Evolutionary conservation across 2,888 invertebrate genomes (phyloP), one percentile per base, ranked within the genome.

Genomic region (Tupiocoris notatus): DNA sequence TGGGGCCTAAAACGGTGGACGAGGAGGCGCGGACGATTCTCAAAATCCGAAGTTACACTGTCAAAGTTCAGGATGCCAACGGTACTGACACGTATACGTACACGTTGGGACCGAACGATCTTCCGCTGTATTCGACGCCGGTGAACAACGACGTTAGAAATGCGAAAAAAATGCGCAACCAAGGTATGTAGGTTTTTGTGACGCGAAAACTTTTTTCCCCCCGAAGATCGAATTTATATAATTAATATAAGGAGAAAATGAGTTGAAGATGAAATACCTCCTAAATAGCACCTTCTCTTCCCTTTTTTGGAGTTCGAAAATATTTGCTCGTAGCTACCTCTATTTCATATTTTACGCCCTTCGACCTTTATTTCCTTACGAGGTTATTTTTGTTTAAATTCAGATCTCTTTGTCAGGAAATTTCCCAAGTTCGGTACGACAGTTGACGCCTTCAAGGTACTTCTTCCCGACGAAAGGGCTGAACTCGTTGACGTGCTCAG

Each of bases 381-480:
- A 39, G 39, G 12, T 39, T 3, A 39, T 39, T 39, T 39, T 39
- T 39, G 39, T 39, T 39, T 39, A 39, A 24, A 63, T 70, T 68
- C 22, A 57, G 22, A 20, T 57, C 17, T 24, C 59, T 70, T 17
- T 75, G 24, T 57, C 65, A 75, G 79, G 75, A 16, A 78, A 80
- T 59, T 80, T 71, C 57, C 76, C 75, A 12, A 77, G 79, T 12
- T 78, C 80, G 0, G 85, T 90, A 59, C 85, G 89, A 16, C 87
- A 85, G 82, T 81, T 90, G 3, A 87, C 88, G 0, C 85, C 86
- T 39, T 84, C 83, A 57, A 83, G 85, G 75, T 85, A 88, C 78
- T 91, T 88, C 83, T 91, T 91, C 81, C 91, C 91, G 1, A 86
- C 89, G 0, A 86, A 86, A 3, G 85, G 86, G 22, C 82, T 90